Percentiles rank a stretch among this genome's conserved stretches.
Conservation (phyloP, 1,140 invertebrate species). For the Aphaenogaster ashmeadi region DNA sequence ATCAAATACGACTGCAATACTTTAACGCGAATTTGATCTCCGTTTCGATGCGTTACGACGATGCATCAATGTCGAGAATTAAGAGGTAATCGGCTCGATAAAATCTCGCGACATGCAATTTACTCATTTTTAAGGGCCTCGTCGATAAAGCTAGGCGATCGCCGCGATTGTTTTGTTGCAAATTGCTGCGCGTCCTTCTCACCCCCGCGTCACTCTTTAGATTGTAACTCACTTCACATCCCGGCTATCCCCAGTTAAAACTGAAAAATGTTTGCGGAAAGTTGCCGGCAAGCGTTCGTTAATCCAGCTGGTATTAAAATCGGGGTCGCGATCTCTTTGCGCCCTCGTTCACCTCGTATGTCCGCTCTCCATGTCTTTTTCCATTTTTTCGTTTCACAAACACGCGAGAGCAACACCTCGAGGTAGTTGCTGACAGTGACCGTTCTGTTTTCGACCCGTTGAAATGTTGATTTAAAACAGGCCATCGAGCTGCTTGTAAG, state of each 20-base stretch:
- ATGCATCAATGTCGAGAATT: background rate
- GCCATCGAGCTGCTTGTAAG: background rate
- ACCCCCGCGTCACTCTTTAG: background rate
- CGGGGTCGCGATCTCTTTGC: background rate
- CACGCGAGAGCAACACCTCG: background rate
- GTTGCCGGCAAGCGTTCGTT: constrained; percentile 19
- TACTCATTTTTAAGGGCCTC: background rate
- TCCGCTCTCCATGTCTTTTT: background rate
- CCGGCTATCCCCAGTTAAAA: background rate
- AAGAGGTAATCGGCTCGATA: background rate
- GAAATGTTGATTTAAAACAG: constrained; percentile 23
- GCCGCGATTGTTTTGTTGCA: constrained; percentile 16
- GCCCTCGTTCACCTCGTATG: background rate
- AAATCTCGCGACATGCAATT: constrained; percentile 24
- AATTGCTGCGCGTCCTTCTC: background rate
- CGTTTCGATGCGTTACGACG: background rate
- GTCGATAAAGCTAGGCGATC: constrained; percentile 12
- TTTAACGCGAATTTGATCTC: constrained; percentile 24
- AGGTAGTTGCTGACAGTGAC: background rate
- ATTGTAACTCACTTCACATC: background rate
- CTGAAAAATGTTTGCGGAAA: constrained; percentile 18
- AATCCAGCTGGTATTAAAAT: constrained; percentile 26
- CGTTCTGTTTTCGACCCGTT: background rate
- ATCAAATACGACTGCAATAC: background rate
- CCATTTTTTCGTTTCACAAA: background rate